Evolutionary conservation across 2,888 invertebrate species (phyloP), one percentile per base, ranked within the genome.

Genomic region (Oscheius sp.): DNA sequence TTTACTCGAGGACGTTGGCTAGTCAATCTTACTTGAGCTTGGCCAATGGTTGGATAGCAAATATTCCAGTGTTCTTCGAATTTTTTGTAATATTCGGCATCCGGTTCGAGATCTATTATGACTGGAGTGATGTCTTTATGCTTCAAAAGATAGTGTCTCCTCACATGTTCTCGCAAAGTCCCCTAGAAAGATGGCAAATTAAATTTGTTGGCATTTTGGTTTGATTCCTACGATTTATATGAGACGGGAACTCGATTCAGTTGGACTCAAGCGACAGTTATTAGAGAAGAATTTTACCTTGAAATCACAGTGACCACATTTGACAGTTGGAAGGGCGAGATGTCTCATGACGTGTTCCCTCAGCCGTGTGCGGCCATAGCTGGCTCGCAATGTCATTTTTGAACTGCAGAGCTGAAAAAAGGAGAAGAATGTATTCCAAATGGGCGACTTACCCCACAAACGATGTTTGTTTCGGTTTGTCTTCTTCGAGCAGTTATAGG

Each of bases 231-330:
- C n/a, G n/a, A n/a, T n/a, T n/a, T n/a, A n/a, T n/a, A n/a, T n/a
- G n/a, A n/a, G n/a, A n/a, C n/a, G n/a, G n/a, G n/a, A n/a, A n/a
- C n/a, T n/a, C n/a, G n/a, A n/a, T n/a, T n/a, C n/a, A n/a, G n/a
- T n/a, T n/a, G n/a, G n/a, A n/a, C n/a, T n/a, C n/a, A n/a, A n/a
- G n/a, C n/a, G n/a, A n/a, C n/a, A n/a, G n/a, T n/a, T 46, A 46
- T n/a, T 23, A 3, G 20, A 12, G 15, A 53, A 31, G 34, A 55
- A 34, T 4, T 5, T 34, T 17, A 61, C 61, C 27, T 39, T 42
- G 45, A 45, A 61, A n/a, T 42, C 61, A 27, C 61, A 61, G 29
- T 45, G 61, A 25, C 61, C 61, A 61, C 61, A 61, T 29, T 61
- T 12, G 25, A 27, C 25, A 1, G 61, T 45, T 2, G 8, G 3